Base-by-base conservation (phyloP, 2,797 vertebrate species). In the Spinus olivaceus region DNA sequence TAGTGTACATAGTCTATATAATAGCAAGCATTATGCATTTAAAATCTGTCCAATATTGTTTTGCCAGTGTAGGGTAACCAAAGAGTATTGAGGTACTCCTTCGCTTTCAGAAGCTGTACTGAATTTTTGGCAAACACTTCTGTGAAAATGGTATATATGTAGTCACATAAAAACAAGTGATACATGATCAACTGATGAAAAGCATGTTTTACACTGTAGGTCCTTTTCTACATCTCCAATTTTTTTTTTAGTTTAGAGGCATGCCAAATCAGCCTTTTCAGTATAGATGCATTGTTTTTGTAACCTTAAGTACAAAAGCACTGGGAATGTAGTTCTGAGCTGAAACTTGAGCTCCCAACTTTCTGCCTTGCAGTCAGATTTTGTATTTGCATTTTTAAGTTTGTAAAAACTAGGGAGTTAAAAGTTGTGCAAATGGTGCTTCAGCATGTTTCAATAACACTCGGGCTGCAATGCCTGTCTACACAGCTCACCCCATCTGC, bases 361-460 rank as follows among this genome's bases (percentile, higher is more conserved):
- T 92, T 80, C 61, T 49, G 69, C 39, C 81, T 95, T 49, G 41
- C 47, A 81, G 50, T 65, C n/a, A 86, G 82, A 70, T 65, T 94
- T 91, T 61, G 60, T 86, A 85, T 92, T 86, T 93, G 53, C 78
- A 80, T 89, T 92, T 94, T 93, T 81, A 80, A 86, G 53, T 74
- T 72, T 76, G 42, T 81, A 46, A 90, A 94, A 93, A 25, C 12
- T 4, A 47, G 23, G 37, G 50, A 87, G n/a, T 88, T 92, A 47
- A 44, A 82, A 91, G 81, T 56, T 84, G 49, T 86, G 44, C 81
- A 94, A 77, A 76, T 54, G 5, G 0, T 86, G 32, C 59, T 84
- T 67, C 63, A 77, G 61, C 53, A 15, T 49, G 59, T 91, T 90
- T 73, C 86, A 72, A 0, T 89, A 89, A 66, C 73, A 37, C 23